Evolutionary conservation across 2,797 vertebrate genomes (phyloP), one percentile per base, ranked within the genome.

Genomic region (Melanotaenia nigrans): DNA sequence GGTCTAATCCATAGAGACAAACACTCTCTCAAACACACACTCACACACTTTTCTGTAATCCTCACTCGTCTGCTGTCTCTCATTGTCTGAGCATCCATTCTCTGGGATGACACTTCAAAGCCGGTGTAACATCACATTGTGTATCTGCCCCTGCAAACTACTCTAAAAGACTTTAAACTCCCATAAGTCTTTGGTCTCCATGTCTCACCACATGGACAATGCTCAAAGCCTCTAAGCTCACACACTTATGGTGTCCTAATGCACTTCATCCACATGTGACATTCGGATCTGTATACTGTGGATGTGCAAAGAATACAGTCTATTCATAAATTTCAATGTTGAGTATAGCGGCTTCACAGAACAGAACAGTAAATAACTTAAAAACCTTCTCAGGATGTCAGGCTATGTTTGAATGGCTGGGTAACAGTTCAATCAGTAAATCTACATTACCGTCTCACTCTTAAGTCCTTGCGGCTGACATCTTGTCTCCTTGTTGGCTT

Each of bases 61-160:
- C 91, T 82, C 71, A 73, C 88, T 86, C 75, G 71, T 89, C 85
- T 68, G 60, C 80, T 58, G 73, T 81, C 78, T 86, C 80, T 91
- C 82, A 89, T 92, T 92, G 92, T 93, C 89, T 92, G 84, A 80
- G 88, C 86, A 82, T 78, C 85, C 72, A 78, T 90, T 92, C 85
- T 88, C 83, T 82, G 77, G 79, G 85, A 90, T 89, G 91, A 87
- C 90, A 91, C 91, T 91, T 93, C 82, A 92, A 93, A 93, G 92
- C 85, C 5, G 47, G 71, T 87, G 87, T 89, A 85, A 88, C 84
- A 89, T 81, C 87, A 89, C 80, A 86, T 89, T 91, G 89, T 91
- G 82, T 92, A 74, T 89, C 82, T 88, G 83, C 84, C 82, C 86
- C 82, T 74, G 83, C 84, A 90, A 89, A 90, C 83, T 68, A 69